Conservation (phyloP, 1,140 invertebrate genomes). For the Ylistrum balloti region DNA sequence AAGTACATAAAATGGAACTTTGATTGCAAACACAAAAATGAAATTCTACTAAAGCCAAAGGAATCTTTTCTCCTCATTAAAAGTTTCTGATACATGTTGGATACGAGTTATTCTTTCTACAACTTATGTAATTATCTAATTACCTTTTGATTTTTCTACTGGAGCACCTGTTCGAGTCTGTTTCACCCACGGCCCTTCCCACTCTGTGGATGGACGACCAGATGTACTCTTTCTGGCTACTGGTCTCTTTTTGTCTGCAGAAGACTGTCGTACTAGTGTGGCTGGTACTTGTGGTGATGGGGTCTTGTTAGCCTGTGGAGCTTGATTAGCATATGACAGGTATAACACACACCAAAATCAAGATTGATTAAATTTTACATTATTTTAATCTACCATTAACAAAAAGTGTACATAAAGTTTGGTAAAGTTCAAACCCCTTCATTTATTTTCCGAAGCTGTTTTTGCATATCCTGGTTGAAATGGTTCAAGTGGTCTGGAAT, state of each 20-base stretch:
- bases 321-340: not conserved
- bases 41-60: not conserved
- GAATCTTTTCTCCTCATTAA: no score
- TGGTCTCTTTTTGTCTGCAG: slow-evolving; percentile 71
- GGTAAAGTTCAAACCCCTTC: no score
- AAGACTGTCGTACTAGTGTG: slow-evolving; percentile 24
- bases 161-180: not conserved
- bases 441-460: no score
- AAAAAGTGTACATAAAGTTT: no score
- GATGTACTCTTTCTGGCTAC: slow-evolving; percentile 75
- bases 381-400: no score
- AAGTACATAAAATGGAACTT: not conserved
- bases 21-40: not conserved
- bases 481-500: no score
- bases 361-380: not conserved
- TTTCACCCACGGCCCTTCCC: slow-evolving; percentile 77
- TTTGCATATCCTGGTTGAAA: no score
- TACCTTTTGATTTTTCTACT: slow-evolving; percentile 47
- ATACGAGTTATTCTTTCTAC: not conserved
- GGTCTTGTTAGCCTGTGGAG: not conserved
- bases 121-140: not conserved
- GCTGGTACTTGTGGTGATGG: not conserved
- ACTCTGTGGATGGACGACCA: slow-evolving; percentile 56
- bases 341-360: not conserved
- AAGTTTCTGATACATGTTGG: no score